Evolutionary conservation across 1,140 invertebrate species (phyloP).

Genomic region (Caenorhabditis briggsae): DNA sequence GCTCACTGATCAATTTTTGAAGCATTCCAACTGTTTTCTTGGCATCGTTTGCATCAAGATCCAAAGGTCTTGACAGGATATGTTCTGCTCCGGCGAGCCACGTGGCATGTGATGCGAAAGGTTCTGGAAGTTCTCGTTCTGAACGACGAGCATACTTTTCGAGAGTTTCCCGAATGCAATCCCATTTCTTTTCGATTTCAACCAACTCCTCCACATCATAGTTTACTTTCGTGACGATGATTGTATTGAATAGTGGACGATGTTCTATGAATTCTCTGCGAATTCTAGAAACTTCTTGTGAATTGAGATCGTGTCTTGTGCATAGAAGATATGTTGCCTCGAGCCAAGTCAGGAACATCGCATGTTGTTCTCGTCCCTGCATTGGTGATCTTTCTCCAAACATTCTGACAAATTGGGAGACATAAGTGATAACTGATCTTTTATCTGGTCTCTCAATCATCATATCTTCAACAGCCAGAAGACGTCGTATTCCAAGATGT

Average conservation of each 20-base stretch:
- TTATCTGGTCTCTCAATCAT: slow-evolving; percentile 97
- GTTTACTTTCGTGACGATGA: slow-evolving; percentile 63
- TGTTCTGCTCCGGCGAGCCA: slow-evolving; percentile 62
- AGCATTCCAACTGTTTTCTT: slow-evolving; percentile 56
- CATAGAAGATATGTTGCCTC: slow-evolving; percentile 55
- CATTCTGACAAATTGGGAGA: slow-evolving; percentile 92
- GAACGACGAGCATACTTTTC: slow-evolving; percentile 37
- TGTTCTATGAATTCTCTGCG: slow-evolving; percentile 64
- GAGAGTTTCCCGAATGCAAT: slow-evolving; percentile 54
- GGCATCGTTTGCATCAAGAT: slow-evolving; percentile 56
- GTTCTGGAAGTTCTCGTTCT: slow-evolving; percentile 60
- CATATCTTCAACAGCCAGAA: slow-evolving; percentile 86
- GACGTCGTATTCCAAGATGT: slow-evolving; percentile 91
- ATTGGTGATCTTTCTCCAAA: slow-evolving; percentile 57
- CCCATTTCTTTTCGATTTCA: slow-evolving; percentile 62
- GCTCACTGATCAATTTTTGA: slow-evolving; percentile 57
- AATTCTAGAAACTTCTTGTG: slow-evolving; percentile 58
- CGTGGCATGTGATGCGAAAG: slow-evolving; percentile 56
- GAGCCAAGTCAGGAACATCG: slow-evolving; percentile 52
- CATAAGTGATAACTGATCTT: slow-evolving; percentile 99
- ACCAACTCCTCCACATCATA: slow-evolving; percentile 59
- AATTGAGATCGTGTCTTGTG: slow-evolving; percentile 51
- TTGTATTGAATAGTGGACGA: slow-evolving; percentile 58
- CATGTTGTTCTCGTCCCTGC: slow-evolving; percentile 56
- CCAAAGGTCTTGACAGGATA: slow-evolving; percentile 57